Conservation (phyloP, 23 tunicate genomes). For the Oikopleura vanhoeffeni region DNA sequence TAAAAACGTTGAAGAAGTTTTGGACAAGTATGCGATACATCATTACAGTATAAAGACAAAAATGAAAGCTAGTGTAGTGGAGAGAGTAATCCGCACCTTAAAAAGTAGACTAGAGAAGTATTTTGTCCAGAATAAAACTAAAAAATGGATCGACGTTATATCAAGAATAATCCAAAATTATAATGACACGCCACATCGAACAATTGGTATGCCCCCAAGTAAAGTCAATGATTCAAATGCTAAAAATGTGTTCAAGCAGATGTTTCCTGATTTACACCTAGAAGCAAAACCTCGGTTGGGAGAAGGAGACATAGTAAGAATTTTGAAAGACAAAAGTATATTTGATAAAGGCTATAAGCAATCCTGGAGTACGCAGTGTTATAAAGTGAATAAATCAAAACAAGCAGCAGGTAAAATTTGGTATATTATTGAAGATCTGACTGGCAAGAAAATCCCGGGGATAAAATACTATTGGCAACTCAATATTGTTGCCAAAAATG, state of each 20-base stretch:
- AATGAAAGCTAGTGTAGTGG: background rate
- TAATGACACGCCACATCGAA: background rate
- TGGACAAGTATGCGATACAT: background rate
- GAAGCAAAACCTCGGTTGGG: background rate
- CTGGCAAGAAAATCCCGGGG: background rate
- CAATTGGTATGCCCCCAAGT: background rate
- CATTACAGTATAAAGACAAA: constrained; percentile 3
- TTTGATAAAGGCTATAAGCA: background rate
- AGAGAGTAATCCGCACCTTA: background rate
- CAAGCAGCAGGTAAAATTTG: constrained; percentile 8
- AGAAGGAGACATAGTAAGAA: background rate
- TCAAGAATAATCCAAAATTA: background rate
- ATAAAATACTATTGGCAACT: constrained; percentile 4
- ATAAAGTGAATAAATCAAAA: background rate
- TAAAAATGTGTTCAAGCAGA: background rate
- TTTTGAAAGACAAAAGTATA: background rate
- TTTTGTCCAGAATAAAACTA: background rate
- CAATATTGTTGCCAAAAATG: background rate
- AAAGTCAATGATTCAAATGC: background rate
- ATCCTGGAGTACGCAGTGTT: background rate
- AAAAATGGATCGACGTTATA: constrained; percentile 6
- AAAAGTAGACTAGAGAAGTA: background rate
- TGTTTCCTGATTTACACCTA: background rate
- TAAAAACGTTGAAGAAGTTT: background rate
- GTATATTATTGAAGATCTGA: background rate